Conservation (phyloP, 2,888 invertebrate species). For the Chymomyza amoena region DNA sequence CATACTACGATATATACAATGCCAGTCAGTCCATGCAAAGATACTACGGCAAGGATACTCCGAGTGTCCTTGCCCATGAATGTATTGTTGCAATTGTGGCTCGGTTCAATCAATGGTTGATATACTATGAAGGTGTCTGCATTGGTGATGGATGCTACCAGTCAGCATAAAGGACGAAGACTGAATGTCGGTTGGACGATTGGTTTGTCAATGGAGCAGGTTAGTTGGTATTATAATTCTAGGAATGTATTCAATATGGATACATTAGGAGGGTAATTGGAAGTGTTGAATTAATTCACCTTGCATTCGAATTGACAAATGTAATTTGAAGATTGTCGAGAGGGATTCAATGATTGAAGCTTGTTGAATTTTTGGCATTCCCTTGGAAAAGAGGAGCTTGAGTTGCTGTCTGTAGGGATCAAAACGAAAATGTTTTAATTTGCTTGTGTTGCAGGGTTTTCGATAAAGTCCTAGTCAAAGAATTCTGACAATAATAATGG, state of each 20-base stretch:
- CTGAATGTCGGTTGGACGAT: neutral
- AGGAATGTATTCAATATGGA: neutral
- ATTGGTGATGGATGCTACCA: neutral
- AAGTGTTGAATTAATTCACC: neutral
- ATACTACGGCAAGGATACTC: neutral
- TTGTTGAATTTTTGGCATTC: too few species aligned
- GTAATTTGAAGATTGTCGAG: too few species aligned
- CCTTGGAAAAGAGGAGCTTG: too few species aligned
- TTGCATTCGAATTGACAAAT: too few species aligned
- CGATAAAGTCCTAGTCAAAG: too few species aligned
- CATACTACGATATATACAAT: slow-evolving; percentile 19
- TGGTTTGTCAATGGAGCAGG: neutral
- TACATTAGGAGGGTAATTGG: neutral
- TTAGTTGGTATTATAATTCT: neutral
- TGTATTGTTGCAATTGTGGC: neutral
- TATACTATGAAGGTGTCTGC: neutral
- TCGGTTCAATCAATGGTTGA: slow-evolving; percentile 26
- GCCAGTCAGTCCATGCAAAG: neutral
- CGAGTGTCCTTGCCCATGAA: neutral
- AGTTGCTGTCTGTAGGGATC: too few species aligned
- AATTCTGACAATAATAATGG: too few species aligned
- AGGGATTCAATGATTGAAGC: too few species aligned
- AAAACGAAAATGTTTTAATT: too few species aligned
- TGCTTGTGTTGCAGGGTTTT: too few species aligned
- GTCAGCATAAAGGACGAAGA: neutral